These are phyloP conservation scores for Pseudomyrmex concolor DNA, from an alignment of 1,140 invertebrate genomes.

Conservation along the genomic window DNA sequence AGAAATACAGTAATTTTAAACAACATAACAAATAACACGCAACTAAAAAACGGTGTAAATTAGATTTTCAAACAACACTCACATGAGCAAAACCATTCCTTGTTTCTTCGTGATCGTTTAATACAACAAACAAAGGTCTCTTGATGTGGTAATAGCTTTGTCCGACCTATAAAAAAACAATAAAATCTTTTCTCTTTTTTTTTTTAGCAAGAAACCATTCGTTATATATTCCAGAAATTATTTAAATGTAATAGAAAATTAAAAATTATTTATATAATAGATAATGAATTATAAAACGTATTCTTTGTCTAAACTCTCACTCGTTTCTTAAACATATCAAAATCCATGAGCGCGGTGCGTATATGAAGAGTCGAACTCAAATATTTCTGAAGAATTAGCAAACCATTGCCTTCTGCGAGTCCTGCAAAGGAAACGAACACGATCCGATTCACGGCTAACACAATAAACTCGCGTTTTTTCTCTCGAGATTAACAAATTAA, in stretches of 20 bases:
- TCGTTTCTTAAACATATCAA: slow-evolving; percentile 73
- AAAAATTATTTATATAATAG: background rate
- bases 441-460: background rate
- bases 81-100: slow-evolving; percentile 77
- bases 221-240: background rate
- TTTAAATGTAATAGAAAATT: background rate
- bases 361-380: slow-evolving; percentile 68
- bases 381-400: slow-evolving; percentile 72
- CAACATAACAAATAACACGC: background rate
- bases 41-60: background rate
- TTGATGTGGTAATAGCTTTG: slow-evolving; percentile 79
- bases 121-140: slow-evolving; percentile 81
- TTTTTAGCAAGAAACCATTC: slow-evolving; percentile 1
- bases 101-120: slow-evolving; percentile 79
- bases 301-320: slow-evolving; percentile 61
- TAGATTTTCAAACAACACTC: slow-evolving; percentile 56
- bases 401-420: slow-evolving; percentile 49
- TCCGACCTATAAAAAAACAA: slow-evolving; percentile 76
- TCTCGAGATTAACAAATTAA: background rate
- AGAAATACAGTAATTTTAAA: background rate
- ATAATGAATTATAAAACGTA: background rate
- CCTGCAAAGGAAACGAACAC: slow-evolving; percentile 45
- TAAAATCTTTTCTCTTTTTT: background rate
- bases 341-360: slow-evolving; percentile 77
- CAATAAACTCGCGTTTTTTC: background rate